These are phyloP conservation scores for Berghia stephanieae DNA, from an alignment of 1,140 invertebrate genomes.

Conservation along the genomic window DNA sequence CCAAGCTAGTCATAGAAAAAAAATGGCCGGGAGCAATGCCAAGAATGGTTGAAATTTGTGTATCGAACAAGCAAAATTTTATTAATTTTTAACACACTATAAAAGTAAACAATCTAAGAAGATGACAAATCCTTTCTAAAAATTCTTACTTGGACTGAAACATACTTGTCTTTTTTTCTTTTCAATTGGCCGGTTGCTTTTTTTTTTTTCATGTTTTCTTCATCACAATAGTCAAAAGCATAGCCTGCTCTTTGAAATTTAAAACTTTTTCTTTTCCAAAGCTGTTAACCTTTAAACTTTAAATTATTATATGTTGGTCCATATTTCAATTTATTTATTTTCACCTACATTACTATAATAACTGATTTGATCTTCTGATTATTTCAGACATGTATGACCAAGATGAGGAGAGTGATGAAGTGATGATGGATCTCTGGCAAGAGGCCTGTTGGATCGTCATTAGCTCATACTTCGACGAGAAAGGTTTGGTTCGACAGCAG, in stretches of 20 bases:
- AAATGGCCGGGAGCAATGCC: no score
- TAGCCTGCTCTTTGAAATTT: not conserved
- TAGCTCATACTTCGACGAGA: conserved; percentile 99
- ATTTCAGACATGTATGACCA: conserved; percentile 45
- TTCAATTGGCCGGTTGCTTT: no score
- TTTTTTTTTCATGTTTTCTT: not conserved
- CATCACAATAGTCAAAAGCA: not conserved
- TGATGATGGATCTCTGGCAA: conserved; percentile 95
- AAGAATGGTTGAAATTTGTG: no score
- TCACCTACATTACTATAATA: not conserved
- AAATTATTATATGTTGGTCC: not conserved
- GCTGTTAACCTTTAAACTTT: not conserved
- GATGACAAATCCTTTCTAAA: no score
- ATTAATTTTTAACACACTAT: no score
- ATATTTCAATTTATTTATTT: not conserved
- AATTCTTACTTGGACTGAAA: no score
- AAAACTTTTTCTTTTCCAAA: not conserved
- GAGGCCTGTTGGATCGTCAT: conserved; percentile 99
- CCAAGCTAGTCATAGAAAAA: no score
- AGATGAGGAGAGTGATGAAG: conserved; percentile 73
- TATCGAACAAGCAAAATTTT: no score
- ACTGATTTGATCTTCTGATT: not conserved
- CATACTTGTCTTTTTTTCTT: no score
- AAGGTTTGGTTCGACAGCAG: conserved; percentile 96
- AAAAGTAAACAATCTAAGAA: no score